Conservation (phyloP, 1,140 invertebrate species). For the Eumeta japonica region DNA sequence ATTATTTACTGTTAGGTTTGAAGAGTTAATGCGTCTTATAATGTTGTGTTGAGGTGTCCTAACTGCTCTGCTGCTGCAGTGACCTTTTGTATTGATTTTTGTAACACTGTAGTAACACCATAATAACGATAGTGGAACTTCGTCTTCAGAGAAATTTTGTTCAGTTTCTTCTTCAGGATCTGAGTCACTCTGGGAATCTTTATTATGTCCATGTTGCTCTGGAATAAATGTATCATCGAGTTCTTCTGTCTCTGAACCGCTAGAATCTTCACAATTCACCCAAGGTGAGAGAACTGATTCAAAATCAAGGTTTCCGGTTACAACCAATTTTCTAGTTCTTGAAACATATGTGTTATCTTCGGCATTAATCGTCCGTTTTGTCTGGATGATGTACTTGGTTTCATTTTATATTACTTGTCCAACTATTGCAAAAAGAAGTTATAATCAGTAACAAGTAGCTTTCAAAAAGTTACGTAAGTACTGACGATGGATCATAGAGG, state of each 20-base stretch:
- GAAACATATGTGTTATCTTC: neutral
- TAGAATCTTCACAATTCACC: constrained; percentile 1
- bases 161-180: constrained; percentile 3
- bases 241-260: constrained; percentile 2
- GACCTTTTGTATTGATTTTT: neutral
- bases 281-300: neutral
- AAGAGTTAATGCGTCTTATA: neutral
- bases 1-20: constrained; percentile 4
- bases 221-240: constrained; percentile 1
- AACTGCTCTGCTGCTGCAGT: constrained; percentile 1
- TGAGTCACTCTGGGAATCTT: constrained; percentile 1
- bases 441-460: no score
- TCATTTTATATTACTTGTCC: no score
- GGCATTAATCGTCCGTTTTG: neutral
- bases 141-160: constrained; percentile 3
- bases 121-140: neutral
- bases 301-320: neutral
- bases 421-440: no score
- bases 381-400: constrained; percentile 1
- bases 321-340: neutral
- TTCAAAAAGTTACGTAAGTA: no score
- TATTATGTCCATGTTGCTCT: neutral
- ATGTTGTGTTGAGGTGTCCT: constrained; percentile 5
- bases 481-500: no score
- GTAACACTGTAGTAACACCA: constrained; percentile 1